Conservation (phyloP, 2,113 vertebrate species). For the Canis aureus region DNA sequence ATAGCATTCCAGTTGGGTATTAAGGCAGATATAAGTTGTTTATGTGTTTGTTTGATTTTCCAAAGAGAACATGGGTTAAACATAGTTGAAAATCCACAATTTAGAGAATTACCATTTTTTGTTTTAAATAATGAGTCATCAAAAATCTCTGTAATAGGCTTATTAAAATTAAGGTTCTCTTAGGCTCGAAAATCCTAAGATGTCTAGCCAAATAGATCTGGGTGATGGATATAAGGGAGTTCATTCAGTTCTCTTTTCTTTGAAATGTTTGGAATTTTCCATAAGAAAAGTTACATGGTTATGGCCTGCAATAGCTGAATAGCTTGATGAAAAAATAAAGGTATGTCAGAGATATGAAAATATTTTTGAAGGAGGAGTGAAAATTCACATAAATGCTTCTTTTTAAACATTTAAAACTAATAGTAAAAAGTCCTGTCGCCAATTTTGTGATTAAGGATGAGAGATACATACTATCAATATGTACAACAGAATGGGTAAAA, state of each 20-base stretch:
- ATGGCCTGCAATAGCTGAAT: neutral
- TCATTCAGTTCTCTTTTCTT: neutral
- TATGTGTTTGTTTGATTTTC: neutral
- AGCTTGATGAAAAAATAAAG: neutral
- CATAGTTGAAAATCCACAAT: neutral
- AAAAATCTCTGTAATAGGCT: neutral
- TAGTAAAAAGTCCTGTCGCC: neutral
- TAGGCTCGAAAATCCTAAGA: neutral
- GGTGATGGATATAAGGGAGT: neutral
- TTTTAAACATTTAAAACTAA: neutral
- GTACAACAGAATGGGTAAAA: neutral
- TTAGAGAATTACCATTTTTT: conserved; percentile 23
- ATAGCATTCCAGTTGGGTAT: neutral
- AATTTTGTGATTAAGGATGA: neutral
- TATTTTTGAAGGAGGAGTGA: neutral
- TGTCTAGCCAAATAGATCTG: neutral
- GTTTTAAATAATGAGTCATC: neutral
- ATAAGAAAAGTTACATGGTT: neutral
- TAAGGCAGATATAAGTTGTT: neutral
- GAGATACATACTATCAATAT: neutral
- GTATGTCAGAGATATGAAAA: neutral
- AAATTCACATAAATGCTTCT: neutral
- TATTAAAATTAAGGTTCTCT: neutral
- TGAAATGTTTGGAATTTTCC: conserved; percentile 33
- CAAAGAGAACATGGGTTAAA: neutral